Percentiles rank a stretch among this genome's conserved stretches.
phyloP scores from a whole-genome alignment of 1,140 invertebrate species.

The Aphelenchoides fujianensis region DNA sequence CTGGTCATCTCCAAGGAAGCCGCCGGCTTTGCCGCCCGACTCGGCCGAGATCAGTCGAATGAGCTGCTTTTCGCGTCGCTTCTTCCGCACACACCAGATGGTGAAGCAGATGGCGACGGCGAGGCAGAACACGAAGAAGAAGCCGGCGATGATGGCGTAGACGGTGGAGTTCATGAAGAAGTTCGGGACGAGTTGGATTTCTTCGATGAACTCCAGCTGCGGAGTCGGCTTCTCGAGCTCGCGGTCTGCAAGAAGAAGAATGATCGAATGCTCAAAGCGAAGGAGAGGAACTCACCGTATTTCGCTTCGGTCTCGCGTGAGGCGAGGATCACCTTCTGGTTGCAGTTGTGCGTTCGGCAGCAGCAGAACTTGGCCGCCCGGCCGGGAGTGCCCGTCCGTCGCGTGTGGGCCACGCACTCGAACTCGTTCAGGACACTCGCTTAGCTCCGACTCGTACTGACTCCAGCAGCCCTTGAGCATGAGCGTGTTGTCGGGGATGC shows the following conservation, averaged over 20 bases:
- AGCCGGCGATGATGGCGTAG: slow-evolving; percentile 5
- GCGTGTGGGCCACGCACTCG: slow-evolving; percentile 41
- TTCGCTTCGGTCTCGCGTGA: not conserved
- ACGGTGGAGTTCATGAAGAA: slow-evolving; percentile 11
- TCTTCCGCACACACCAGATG: slow-evolving; percentile 16
- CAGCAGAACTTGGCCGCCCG: slow-evolving; percentile 43
- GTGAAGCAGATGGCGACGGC: not conserved
- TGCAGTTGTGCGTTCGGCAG: slow-evolving; percentile 51
- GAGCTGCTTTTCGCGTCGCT: not conserved
- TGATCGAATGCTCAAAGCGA: too few species aligned
- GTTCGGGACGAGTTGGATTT: slow-evolving; percentile 11
- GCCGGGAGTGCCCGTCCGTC: slow-evolving; percentile 29
- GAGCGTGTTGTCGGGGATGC: slow-evolving; percentile 26
- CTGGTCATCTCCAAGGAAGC: not conserved
- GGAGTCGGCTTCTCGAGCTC: not conserved
- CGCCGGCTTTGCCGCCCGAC: not conserved
- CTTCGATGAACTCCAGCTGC: slow-evolving; percentile 24
- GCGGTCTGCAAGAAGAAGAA: not conserved
- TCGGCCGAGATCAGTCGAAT: not conserved
- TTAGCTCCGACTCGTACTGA: slow-evolving; percentile 44
- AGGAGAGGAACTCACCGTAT: not conserved
- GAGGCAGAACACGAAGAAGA: slow-evolving; percentile 27
- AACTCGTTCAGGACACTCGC: slow-evolving; percentile 34
- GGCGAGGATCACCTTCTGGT: slow-evolving; percentile 27
- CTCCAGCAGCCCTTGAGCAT: slow-evolving; percentile 47